Conservation (phyloP, 23 tunicate genomes). For the Ascidia mentula region DNA sequence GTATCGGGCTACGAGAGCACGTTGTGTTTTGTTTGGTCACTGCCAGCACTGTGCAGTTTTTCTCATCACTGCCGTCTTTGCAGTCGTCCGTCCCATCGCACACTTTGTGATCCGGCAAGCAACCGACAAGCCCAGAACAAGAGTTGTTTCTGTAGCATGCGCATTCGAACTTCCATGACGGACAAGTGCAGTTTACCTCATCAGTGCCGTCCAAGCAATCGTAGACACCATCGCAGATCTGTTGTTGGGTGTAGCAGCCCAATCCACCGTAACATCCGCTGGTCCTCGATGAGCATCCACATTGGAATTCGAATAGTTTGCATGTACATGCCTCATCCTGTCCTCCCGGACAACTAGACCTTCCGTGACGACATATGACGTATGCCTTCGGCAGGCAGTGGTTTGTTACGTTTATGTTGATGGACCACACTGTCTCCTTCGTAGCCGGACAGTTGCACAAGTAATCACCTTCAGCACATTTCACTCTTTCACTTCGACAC, state of each 20-base stretch:
- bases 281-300: background rate
- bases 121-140: background rate
- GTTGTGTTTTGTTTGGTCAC: no score
- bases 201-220: slow-evolving; percentile 4
- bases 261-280: background rate
- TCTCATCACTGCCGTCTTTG: slow-evolving; percentile 23
- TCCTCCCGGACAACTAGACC: background rate
- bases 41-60: no score
- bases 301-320: background rate
- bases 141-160: background rate
- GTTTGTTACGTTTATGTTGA: no score
- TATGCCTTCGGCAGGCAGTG: background rate
- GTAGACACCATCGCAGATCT: background rate
- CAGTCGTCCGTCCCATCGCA: slow-evolving; percentile 30
- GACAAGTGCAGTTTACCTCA: slow-evolving; percentile 7
- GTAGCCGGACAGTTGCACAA: background rate
- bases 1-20: background rate
- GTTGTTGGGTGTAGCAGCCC: background rate
- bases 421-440: no score
- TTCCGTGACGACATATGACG: background rate
- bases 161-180: background rate
- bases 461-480: background rate
- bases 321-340: background rate
- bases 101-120: background rate
- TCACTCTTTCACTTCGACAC: background rate